These are phyloP conservation scores for Macropis europaea DNA, from an alignment of 2,888 invertebrate genomes.

Conservation along the genomic window DNA sequence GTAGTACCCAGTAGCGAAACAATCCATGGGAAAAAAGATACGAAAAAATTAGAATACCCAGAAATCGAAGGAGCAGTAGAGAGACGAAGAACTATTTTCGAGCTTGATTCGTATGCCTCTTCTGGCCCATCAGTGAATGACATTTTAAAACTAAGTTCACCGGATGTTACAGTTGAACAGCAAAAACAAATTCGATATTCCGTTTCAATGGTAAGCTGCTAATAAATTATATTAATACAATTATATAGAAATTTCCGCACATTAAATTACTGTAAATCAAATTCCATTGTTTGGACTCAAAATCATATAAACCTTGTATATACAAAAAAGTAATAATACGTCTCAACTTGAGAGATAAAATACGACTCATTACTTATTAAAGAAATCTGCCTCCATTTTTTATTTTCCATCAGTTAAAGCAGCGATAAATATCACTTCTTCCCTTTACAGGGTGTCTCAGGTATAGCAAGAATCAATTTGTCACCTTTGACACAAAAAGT, in stretches of 20 bases:
- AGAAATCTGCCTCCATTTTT: no score
- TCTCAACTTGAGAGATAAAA: neutral
- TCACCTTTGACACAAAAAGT: constrained; percentile 83
- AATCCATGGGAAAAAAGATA: constrained; percentile 54
- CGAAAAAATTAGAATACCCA: constrained; percentile 33
- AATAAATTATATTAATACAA: neutral
- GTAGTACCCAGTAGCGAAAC: neutral
- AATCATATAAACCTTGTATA: no score
- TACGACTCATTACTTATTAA: neutral
- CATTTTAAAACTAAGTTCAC: constrained; percentile 33
- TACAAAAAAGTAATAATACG: neutral
- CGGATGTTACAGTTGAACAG: constrained; percentile 10
- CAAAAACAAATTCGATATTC: constrained; percentile 59
- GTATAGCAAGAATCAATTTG: constrained; percentile 82
- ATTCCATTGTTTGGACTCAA: no score
- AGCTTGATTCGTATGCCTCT: constrained; percentile 65
- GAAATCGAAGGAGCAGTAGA: constrained; percentile 20
- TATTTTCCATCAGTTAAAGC: neutral
- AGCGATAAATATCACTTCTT: neutral
- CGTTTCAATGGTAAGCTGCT: constrained; percentile 54
- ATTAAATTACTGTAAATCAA: no score
- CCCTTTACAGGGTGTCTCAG: constrained; percentile 78
- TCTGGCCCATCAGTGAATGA: constrained; percentile 50
- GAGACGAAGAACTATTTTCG: constrained; percentile 63
- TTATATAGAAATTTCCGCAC: no score